A percentile compares a stretch with the other conserved stretches of the same genome.
Conservation (phyloP, 2,888 invertebrate species). For the Dendrolimus pini region DNA sequence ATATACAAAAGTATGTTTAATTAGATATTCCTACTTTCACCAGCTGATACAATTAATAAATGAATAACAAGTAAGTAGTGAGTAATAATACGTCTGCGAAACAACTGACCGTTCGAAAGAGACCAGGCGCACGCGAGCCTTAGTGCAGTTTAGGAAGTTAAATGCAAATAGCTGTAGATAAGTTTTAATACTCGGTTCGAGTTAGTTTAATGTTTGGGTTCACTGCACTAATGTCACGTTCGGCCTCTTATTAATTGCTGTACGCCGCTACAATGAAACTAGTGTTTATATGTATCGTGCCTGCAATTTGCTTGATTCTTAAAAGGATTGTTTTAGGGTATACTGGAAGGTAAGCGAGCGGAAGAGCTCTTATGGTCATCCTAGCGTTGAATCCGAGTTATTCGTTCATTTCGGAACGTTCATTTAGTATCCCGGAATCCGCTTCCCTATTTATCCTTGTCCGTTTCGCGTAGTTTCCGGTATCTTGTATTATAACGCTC, state of each 20-base stretch:
- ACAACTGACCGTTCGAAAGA: background rate
- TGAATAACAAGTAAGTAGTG: slow-evolving; percentile 1
- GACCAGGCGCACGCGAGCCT: slow-evolving; percentile 28
- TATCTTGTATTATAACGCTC: too few species aligned
- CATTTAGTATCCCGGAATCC: too few species aligned
- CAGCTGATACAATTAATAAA: slow-evolving; percentile 15
- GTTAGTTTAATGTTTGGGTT: slow-evolving; percentile 62
- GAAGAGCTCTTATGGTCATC: too few species aligned
- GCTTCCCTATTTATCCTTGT: too few species aligned
- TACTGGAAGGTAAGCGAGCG: too few species aligned
- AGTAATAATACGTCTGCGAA: background rate
- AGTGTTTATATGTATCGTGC: slow-evolving; percentile 44
- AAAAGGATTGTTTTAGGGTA: too few species aligned
- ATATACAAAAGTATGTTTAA: slow-evolving; percentile 4
- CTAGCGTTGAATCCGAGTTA: too few species aligned
- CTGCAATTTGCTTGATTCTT: slow-evolving; percentile 27
- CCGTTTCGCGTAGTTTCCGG: too few species aligned
- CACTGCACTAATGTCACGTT: slow-evolving; percentile 72
- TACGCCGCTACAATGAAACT: slow-evolving; percentile 51
- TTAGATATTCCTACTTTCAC: slow-evolving; percentile 8
- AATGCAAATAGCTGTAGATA: slow-evolving; percentile 72
- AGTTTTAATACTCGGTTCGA: slow-evolving; percentile 67
- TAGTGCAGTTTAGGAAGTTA: slow-evolving; percentile 61
- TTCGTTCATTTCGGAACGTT: too few species aligned
- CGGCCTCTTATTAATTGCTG: slow-evolving; percentile 68